These are phyloP conservation scores for Pinctada fucata DNA, from an alignment of 2,888 invertebrate species.

Conservation along the genomic window DNA sequence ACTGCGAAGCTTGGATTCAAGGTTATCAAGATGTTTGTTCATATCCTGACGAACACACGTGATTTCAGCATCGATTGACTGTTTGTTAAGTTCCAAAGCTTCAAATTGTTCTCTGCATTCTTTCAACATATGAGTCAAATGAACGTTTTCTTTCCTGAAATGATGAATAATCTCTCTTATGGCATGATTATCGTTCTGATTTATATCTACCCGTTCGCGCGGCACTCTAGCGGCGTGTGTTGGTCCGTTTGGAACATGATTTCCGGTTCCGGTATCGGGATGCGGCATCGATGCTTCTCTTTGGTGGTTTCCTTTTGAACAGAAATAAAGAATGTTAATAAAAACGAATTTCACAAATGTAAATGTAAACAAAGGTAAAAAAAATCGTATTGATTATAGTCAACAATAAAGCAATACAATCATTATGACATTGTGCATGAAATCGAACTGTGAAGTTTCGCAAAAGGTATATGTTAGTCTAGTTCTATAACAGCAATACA, in stretches of 20 bases:
- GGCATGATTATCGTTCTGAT: constrained; percentile 17
- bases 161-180: constrained; percentile 22
- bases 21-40: constrained; percentile 16
- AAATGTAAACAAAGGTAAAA: too few species aligned
- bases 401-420: too few species aligned
- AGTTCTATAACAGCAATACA: too few species aligned
- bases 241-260: neutral
- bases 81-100: constrained; percentile 18
- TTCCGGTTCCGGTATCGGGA: neutral
- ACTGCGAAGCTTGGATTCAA: constrained; percentile 22
- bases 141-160: constrained; percentile 16
- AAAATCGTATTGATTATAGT: too few species aligned
- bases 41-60: constrained; percentile 14
- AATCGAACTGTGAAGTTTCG: too few species aligned
- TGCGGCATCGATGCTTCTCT: too few species aligned
- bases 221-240: neutral
- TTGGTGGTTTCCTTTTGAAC: too few species aligned
- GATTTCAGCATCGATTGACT: constrained; percentile 15
- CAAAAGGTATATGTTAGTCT: too few species aligned
- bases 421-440: too few species aligned
- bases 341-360: too few species aligned
- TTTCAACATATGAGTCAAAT: constrained; percentile 12
- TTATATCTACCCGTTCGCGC: constrained; percentile 5
- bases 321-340: too few species aligned
- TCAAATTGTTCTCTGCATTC: constrained; percentile 27